A percentile compares a stretch with the other conserved stretches of the same genome.
Evolutionary conservation across 2,113 vertebrate genomes (phyloP).

Genomic region (Uropsilus gracilis): DNA sequence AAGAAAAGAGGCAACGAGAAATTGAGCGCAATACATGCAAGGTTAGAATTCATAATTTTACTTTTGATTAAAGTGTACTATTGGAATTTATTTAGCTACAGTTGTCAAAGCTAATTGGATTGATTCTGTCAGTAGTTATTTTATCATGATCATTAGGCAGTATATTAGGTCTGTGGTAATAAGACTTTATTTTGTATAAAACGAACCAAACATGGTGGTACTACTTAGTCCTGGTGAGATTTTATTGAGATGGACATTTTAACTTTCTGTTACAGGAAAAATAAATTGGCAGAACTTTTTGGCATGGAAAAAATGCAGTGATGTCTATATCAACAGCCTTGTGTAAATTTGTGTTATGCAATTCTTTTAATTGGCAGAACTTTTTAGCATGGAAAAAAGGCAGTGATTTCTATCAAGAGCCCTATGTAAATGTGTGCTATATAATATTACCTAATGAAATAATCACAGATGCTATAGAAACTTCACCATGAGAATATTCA

Average conservation of each 20-base stretch:
- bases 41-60: conserved; percentile 84
- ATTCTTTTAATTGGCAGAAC: conserved; percentile 13
- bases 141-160: not conserved
- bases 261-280: not conserved
- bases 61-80: not conserved
- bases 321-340: not conserved
- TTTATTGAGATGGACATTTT: not conserved
- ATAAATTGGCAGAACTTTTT: not conserved
- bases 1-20: conserved; percentile 97
- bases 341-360: conserved; percentile 20
- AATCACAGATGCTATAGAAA: not conserved
- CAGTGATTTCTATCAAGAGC: not conserved
- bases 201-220: not conserved
- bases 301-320: not conserved
- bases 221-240: not conserved
- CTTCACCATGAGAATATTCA: not conserved
- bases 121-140: not conserved
- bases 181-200: not conserved
- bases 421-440: conserved; percentile 16
- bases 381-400: conserved; percentile 9
- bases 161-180: not conserved
- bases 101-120: not conserved
- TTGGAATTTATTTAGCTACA: not conserved
- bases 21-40: conserved; percentile 99
- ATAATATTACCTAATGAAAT: not conserved